These are phyloP conservation scores for Ladona fulva DNA, from an alignment of 1,140 invertebrate species.

Conservation along the genomic window DNA sequence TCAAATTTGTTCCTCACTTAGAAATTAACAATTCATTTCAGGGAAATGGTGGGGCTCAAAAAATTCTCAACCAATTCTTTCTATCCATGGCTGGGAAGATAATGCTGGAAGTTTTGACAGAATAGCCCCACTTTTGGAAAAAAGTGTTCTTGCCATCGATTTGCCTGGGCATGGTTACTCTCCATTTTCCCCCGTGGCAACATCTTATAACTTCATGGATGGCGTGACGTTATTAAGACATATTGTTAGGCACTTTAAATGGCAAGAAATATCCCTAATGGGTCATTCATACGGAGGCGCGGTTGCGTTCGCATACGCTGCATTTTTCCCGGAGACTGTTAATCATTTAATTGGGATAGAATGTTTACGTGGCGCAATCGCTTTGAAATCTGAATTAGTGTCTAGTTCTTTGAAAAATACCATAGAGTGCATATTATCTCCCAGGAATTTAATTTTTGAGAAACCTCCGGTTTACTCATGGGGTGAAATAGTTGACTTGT, in stretches of 20 bases:
- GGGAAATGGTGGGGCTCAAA: slow-evolving; percentile 25
- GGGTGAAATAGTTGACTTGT: not conserved
- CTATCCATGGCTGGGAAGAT: slow-evolving; percentile 49
- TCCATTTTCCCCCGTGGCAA: slow-evolving; percentile 51
- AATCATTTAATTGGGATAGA: slow-evolving; percentile 45
- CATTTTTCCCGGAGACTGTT: slow-evolving; percentile 46
- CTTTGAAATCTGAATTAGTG: not conserved
- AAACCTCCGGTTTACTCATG: not conserved
- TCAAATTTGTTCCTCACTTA: not conserved
- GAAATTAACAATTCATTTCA: not conserved
- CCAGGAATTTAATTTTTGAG: not conserved
- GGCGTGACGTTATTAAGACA: slow-evolving; percentile 43
- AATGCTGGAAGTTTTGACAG: slow-evolving; percentile 10
- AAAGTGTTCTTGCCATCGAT: slow-evolving; percentile 55
- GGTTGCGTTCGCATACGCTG: slow-evolving; percentile 44
- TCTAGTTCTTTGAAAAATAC: not conserved
- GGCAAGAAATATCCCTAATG: slow-evolving; percentile 57
- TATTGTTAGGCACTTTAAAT: slow-evolving; percentile 53
- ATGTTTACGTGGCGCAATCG: not conserved
- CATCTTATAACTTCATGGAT: slow-evolving; percentile 49
- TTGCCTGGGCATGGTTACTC: slow-evolving; percentile 64
- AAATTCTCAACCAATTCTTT: slow-evolving; percentile 51
- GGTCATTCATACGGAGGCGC: slow-evolving; percentile 58
- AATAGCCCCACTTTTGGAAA: slow-evolving; percentile 36
- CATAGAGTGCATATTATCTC: not conserved